Evolutionary conservation across 2,113 vertebrate species (phyloP), one percentile per base, ranked within the genome.

Genomic region (Tychaedon coryphoeus): DNA sequence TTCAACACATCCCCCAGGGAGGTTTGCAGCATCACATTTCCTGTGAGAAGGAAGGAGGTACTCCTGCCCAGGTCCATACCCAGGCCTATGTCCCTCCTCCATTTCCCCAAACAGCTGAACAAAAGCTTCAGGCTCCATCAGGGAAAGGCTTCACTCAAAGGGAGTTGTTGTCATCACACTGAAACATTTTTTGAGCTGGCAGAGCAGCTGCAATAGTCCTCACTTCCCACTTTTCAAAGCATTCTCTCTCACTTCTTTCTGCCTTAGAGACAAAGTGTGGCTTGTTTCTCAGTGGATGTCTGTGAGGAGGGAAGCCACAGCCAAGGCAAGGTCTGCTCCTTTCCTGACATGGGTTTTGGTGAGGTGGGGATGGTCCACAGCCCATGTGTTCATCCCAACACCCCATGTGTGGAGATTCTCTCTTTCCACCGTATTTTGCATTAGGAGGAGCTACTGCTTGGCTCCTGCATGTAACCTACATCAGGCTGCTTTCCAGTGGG

Each of bases 381-480:
- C 4, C 34, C 51, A 8, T 10, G 15, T 42, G 23, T 19, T 42
- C 12, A 4, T 54, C 38, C 51, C 56, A 84, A 7, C 2, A 34
- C 28, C 13, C 18, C 12, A 6, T 23, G 16, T 5, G 12, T 0
- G 1, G 24, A 61, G 4, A 40, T 10, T 29, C 28, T 90, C 19
- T 47, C 33, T 56, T 9, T 19, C 7, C 5, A 19, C 19, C 0
- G 0, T 17, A 22, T 48, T 66, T 51, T 80, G 45, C 67, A 3
- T 1, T 3, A n/a, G 42, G n/a, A 66, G 25, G 16, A 71, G 22
- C 42, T 40, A 8, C 19, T 0, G 1, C 51, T 71, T 2, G 0
- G 47, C 57, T 88, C 33, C 71, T 75, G 18, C 5, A 0, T 23
- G 25, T n/a, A 36, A 54, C 28, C 28, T 2, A 0, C 5, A 7